Conservation (phyloP, 2,113 vertebrate genomes). For the Nibea albiflora region DNA sequence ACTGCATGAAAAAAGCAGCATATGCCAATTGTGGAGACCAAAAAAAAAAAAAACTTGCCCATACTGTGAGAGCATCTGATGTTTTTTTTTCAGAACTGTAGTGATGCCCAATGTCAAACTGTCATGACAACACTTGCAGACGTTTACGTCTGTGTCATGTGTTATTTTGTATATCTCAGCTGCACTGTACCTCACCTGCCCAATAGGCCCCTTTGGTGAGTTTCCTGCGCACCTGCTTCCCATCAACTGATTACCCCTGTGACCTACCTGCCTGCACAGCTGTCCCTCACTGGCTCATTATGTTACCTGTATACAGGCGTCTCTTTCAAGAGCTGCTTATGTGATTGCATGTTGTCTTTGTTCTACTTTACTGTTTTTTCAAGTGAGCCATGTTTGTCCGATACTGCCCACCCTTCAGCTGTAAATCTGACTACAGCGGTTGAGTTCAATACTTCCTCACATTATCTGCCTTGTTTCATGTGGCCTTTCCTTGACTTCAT, state of each 20-base stretch:
- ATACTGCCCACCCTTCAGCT: not conserved
- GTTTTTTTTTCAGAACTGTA: not conserved
- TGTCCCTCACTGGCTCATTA: slow-evolving; percentile 48
- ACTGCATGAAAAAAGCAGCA: slow-evolving; percentile 1
- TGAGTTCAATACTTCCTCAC: not conserved
- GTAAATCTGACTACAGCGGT: not conserved
- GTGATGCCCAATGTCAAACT: not conserved
- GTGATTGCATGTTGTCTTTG: slow-evolving; percentile 4
- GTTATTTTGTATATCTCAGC: not conserved
- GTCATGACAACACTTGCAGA: not conserved
- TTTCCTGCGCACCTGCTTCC: slow-evolving; percentile 43
- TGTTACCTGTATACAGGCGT: slow-evolving; percentile 19
- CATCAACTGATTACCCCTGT: slow-evolving; percentile 49
- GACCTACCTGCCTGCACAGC: slow-evolving; percentile 34
- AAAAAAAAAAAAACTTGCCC: not conserved
- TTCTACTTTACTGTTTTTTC: not conserved
- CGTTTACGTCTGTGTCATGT: not conserved
- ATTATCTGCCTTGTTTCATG: not conserved
- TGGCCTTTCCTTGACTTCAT: not conserved
- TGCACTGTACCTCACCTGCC: not conserved
- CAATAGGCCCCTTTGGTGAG: not conserved
- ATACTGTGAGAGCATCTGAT: not conserved
- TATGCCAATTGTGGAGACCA: too few relatives aligned
- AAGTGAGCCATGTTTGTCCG: slow-evolving; percentile 10
- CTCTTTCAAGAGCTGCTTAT: slow-evolving; percentile 8